Evolutionary conservation across 2,888 invertebrate genomes (phyloP).

Genomic region (Eremobia ochroleuca): DNA sequence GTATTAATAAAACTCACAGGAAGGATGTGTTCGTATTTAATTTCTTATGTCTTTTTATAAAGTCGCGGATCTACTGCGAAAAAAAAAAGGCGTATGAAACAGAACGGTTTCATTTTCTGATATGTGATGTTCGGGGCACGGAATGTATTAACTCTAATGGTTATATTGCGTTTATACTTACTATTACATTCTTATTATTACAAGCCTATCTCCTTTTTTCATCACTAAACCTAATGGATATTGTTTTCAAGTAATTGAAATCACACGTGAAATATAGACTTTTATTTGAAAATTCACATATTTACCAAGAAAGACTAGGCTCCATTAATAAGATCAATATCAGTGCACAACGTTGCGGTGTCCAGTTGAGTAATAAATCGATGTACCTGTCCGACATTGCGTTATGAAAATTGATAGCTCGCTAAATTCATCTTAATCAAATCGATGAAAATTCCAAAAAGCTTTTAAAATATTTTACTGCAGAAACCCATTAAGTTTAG

Average conservation of each 20-base stretch:
- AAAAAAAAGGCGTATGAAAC: conserved; percentile 42
- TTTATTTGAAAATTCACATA: not conserved
- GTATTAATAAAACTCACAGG: conserved; percentile 20
- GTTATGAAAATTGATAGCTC: conserved; percentile 35
- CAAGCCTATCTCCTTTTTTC: conserved; percentile 8
- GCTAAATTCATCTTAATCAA: conserved; percentile 23
- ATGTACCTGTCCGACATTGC: conserved; percentile 28
- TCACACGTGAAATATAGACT: not conserved
- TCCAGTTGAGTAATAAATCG: conserved; percentile 39
- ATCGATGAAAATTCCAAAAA: conserved; percentile 28
- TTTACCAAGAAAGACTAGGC: conserved; percentile 1
- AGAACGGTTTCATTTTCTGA: conserved; percentile 46
- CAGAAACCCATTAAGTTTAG: not conserved
- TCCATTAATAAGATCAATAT: conserved; percentile 29
- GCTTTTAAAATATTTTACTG: conserved; percentile 19
- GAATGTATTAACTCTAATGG: conserved; percentile 28
- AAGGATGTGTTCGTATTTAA: conserved; percentile 31
- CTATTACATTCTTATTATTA: conserved; percentile 15
- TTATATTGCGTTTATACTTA: conserved; percentile 21
- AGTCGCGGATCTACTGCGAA: conserved; percentile 20
- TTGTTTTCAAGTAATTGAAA: conserved; percentile 45
- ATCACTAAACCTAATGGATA: conserved; percentile 29
- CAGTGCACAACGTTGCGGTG: conserved; percentile 19
- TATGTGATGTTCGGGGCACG: conserved; percentile 23
- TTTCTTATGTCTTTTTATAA: conserved; percentile 42